Conservation (phyloP, 2,888 invertebrate species). For the Meganola albula region DNA sequence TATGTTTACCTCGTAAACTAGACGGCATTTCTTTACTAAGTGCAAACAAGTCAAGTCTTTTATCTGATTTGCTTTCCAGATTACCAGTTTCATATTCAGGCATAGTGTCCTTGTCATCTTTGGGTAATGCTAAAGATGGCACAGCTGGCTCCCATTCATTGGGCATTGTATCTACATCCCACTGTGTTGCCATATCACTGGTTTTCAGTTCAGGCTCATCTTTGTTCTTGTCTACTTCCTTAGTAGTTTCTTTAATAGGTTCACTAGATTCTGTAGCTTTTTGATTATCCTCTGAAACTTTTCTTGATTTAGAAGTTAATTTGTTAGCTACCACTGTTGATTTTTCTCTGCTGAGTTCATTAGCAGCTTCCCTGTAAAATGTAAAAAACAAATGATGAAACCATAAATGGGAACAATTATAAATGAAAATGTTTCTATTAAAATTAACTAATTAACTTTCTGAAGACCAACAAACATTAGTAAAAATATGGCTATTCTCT, state of each 20-base stretch:
- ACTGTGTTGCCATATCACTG: conserved; percentile 63
- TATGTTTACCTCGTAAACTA: conserved; percentile 47
- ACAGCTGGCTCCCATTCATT: conserved; percentile 51
- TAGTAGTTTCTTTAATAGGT: conserved; percentile 21
- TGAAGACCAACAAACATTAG: too few relatives aligned
- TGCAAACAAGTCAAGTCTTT: conserved; percentile 58
- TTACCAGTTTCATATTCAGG: conserved; percentile 37
- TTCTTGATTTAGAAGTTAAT: conserved; percentile 30
- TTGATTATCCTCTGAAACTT: conserved; percentile 23
- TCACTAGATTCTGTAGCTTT: conserved; percentile 14
- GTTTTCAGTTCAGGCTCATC: conserved; percentile 21
- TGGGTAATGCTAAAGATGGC: conserved; percentile 45
- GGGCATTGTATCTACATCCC: conserved; percentile 46
- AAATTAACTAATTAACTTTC: not conserved
- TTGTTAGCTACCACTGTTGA: conserved; percentile 39
- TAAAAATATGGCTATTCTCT: too few relatives aligned
- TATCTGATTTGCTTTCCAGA: conserved; percentile 39
- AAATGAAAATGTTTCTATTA: too few relatives aligned
- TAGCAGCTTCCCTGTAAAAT: conserved; percentile 58
- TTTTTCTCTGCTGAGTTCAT: conserved; percentile 64
- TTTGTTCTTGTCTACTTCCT: conserved; percentile 20
- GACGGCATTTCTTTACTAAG: conserved; percentile 68
- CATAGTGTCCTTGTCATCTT: conserved; percentile 41
- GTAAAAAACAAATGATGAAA: too few relatives aligned
- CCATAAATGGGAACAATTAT: too few relatives aligned